These are phyloP conservation scores for Thamnophis elegans DNA, from an alignment of 2,797 vertebrate genomes.

Conservation along the genomic window DNA sequence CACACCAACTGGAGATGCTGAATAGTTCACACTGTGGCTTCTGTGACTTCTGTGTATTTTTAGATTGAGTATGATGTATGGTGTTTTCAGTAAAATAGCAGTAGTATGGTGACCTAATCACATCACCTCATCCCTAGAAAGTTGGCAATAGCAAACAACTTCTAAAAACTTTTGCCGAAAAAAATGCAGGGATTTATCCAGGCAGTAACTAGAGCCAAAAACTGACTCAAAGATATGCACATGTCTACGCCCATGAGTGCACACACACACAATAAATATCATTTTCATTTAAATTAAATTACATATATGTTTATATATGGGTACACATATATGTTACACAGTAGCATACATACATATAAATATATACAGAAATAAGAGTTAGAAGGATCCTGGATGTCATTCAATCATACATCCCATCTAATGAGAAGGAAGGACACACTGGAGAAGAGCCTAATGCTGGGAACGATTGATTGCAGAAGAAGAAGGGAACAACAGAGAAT, in stretches of 20 bases:
- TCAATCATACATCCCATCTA: not conserved
- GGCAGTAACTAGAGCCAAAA: not conserved
- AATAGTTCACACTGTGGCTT: conserved; percentile 36
- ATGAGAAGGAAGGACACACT: no score
- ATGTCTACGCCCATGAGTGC: no score
- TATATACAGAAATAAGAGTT: not conserved
- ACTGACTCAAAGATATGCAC: not conserved
- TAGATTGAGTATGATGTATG: conserved; percentile 30
- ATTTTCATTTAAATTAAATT: not conserved
- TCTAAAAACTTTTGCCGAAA: not conserved
- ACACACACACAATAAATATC: not conserved
- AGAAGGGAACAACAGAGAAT: no score
- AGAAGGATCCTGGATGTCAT: not conserved
- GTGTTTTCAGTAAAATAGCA: conserved; percentile 40
- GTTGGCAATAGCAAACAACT: not conserved
- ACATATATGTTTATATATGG: not conserved
- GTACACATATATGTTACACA: not conserved
- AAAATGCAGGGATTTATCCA: not conserved
- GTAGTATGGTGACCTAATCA: not conserved
- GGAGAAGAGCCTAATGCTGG: no score
- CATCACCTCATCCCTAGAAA: not conserved
- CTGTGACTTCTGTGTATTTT: conserved; percentile 1
- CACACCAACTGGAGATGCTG: not conserved
- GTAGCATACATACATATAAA: not conserved
- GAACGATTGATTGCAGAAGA: no score